Conservation (phyloP, 2,113 vertebrate genomes). For the Antennarius striatus region DNA sequence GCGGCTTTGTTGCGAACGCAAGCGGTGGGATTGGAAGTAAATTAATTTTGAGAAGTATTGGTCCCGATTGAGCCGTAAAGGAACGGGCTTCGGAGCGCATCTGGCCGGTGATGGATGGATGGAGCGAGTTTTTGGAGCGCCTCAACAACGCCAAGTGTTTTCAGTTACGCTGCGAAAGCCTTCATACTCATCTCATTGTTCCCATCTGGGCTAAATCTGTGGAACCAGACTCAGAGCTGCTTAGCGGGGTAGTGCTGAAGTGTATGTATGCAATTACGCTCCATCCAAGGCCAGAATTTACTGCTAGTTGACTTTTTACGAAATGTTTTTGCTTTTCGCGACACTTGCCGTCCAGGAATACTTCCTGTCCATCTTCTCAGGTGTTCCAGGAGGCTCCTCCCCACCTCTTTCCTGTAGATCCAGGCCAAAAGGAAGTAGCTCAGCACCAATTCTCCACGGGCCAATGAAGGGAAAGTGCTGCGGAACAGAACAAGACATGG, state of each 20-base stretch:
- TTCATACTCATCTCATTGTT: conserved; percentile 74
- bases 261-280: conserved; percentile 21
- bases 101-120: conserved; percentile 71
- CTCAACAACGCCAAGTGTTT: conserved; percentile 74
- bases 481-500: conserved; percentile 39
- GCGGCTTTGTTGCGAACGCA: conserved; percentile 66
- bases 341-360: no score
- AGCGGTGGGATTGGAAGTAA: conserved; percentile 62
- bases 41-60: conserved; percentile 62
- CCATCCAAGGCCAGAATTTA: conserved; percentile 39
- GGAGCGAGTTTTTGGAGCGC: conserved; percentile 66
- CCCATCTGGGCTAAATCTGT: conserved; percentile 75
- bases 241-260: conserved; percentile 35
- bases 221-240: conserved; percentile 40
- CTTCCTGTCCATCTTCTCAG: conserved; percentile 17
- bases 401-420: no score
- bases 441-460: conserved; percentile 34
- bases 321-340: no score
- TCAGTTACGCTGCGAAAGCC: conserved; percentile 67
- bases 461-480: conserved; percentile 41
- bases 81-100: conserved; percentile 67
- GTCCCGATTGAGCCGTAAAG: conserved; percentile 54
- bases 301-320: conserved; percentile 10
- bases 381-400: conserved; percentile 12
- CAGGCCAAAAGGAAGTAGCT: conserved; percentile 49